phyloP scores from a whole-genome alignment of 2,888 invertebrate genomes.

The Thymelicus lineola region DNA sequence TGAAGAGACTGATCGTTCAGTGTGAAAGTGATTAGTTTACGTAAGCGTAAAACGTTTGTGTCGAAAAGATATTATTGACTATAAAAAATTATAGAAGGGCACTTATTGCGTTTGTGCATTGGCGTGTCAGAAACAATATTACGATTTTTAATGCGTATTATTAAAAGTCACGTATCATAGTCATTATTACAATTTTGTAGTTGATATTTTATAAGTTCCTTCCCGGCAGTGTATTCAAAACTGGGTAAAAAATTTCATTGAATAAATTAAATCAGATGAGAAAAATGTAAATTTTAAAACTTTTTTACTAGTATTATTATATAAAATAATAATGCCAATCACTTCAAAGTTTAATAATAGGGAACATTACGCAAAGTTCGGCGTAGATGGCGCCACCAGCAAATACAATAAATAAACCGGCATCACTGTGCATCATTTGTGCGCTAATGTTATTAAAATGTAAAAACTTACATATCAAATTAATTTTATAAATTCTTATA shows the following conservation, averaged over 20 bases:
- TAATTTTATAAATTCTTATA: too few species aligned
- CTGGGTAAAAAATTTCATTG: too few species aligned
- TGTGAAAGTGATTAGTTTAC: constrained; percentile 42
- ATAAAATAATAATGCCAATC: too few species aligned
- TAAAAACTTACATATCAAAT: too few species aligned
- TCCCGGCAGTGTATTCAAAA: background rate
- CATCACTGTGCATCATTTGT: too few species aligned
- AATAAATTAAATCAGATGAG: background rate
- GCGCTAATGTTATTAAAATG: too few species aligned
- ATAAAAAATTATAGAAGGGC: constrained; percentile 37
- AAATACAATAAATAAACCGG: too few species aligned
- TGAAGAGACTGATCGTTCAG: constrained; percentile 39
- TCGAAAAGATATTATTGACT: constrained; percentile 23
- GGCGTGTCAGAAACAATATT: constrained; percentile 22
- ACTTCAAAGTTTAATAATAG: too few species aligned
- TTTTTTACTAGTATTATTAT: too few species aligned
- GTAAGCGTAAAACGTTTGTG: constrained; percentile 23
- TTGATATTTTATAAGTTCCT: background rate
- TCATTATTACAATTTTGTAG: background rate
- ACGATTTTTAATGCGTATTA: background rate
- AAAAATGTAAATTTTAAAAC: too few species aligned
- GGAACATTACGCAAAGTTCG: too few species aligned
- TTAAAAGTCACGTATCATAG: background rate
- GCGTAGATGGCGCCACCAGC: too few species aligned
- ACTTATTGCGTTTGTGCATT: constrained; percentile 33